These are phyloP conservation scores for Rhagoletis pomonella DNA, from an alignment of 1,140 invertebrate genomes.

Conservation along the genomic window DNA sequence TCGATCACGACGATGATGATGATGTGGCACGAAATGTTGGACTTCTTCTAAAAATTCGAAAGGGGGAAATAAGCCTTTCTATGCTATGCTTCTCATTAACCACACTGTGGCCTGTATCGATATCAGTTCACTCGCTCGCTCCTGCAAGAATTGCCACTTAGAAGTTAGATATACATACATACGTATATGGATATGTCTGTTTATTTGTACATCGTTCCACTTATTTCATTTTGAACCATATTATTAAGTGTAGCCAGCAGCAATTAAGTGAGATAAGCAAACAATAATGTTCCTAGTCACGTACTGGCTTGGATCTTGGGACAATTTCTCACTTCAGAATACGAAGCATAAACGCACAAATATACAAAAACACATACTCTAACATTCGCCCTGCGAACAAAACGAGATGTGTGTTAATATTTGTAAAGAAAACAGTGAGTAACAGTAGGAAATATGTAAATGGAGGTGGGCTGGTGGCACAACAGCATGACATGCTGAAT, in stretches of 20 bases:
- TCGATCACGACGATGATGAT: constrained; percentile 4
- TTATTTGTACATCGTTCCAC: constrained; percentile 10
- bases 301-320: constrained; percentile 66
- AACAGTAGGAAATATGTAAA: background rate
- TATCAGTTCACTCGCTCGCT: constrained; percentile 30
- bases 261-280: constrained; percentile 74
- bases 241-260: constrained; percentile 74
- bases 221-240: constrained; percentile 60
- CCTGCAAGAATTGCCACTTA: background rate
- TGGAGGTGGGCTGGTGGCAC: background rate
- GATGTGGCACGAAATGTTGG: background rate
- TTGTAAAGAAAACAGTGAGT: background rate
- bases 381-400: no score
- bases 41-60: background rate
- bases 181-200: background rate
- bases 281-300: constrained; percentile 73
- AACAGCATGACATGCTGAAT: constrained; percentile 40
- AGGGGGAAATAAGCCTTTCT: background rate
- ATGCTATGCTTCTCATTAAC: background rate
- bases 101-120: background rate
- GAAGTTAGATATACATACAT: background rate
- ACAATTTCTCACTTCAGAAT: constrained; percentile 64
- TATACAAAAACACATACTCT: background rate
- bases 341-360: background rate
- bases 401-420: no score